Base-by-base conservation (phyloP, 2,113 vertebrate genomes). In the Hypocryptadius cinnamomeus region DNA sequence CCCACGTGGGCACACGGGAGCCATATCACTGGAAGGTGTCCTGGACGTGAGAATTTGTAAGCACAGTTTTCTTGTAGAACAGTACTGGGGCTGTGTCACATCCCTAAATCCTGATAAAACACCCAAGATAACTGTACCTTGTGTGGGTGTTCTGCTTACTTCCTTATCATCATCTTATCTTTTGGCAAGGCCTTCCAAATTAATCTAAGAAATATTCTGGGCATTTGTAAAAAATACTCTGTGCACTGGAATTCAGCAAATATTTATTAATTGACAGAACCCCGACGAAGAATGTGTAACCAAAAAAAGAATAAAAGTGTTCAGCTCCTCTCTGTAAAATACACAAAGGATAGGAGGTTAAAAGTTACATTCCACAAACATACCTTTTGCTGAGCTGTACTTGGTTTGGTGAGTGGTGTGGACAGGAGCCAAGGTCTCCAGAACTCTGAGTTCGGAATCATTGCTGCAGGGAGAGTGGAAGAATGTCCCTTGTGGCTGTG, bases 161-260 rank as follows among this genome's bases (percentile, higher is more conserved):
- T 85, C 85, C 79, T 92, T 92, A 90, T 92, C 92, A 54, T 18
- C 65, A 35, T 44, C 80, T 92, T 94, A 96, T 95, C 87, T 8
- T 15, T 54, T 95, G 92, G 92, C 92, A 83, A 78, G 61, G 82
- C 82, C 50, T 82, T 72, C 59, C 37, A 31, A 83, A 79, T 91
- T 92, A 93, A 89, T 83, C 83, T 93, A 77, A 79, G 33, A 95
- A 92, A 96, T 93, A 97, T 97, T 95, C 95, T 94, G 93, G 63
- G 95, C 81, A 97, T 97, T 87, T 33, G 61, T 88, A 56, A 84
- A 95, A 96, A 96, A 92, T 92, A 60, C 79, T 80, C 44, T 0
- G 2, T 68, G 66, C 72, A 24, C 50, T 80, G 89, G 94, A 95
- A 96, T 94, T 96, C 80, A 69, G 90, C 87, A 94, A 95, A 96